A percentile compares a stretch with the other conserved stretches of the same genome.
These are phyloP conservation scores for Calypte anna DNA, from an alignment of 2,113 vertebrate species.

Conservation along the genomic window DNA sequence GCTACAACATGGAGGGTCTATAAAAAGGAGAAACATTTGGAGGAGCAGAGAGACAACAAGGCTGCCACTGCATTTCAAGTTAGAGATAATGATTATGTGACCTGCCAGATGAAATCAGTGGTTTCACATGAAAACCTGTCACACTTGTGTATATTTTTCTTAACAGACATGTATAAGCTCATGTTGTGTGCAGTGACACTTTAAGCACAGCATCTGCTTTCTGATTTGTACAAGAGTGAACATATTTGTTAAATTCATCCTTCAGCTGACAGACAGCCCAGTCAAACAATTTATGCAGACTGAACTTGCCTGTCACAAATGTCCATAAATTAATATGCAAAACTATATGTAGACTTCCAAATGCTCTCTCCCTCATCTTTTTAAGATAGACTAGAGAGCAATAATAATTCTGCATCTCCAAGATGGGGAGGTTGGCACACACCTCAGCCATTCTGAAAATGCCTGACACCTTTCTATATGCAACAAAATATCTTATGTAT, in stretches of 20 bases:
- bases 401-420: not conserved
- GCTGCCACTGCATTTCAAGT: not conserved
- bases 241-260: not conserved
- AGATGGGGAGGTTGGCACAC: not conserved
- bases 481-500: not conserved
- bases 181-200: conserved; percentile 18
- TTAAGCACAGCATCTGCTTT: conserved; percentile 26
- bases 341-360: not conserved
- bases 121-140: not conserved
- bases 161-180: not conserved
- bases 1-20: not conserved
- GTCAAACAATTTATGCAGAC: not conserved
- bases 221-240: not conserved
- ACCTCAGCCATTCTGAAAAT: not conserved
- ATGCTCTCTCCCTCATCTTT: not conserved
- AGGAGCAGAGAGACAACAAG: not conserved
- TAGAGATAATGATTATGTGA: not conserved
- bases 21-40: not conserved
- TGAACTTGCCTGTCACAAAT: not conserved
- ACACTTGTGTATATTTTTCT: conserved; percentile 10
- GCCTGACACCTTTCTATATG: not conserved
- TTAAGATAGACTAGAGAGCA: not conserved
- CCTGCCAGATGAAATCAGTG: not conserved
- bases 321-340: not conserved
- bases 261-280: not conserved